Evolutionary conservation across 2,113 vertebrate genomes (phyloP).

Genomic region (Indicator maculatus): DNA sequence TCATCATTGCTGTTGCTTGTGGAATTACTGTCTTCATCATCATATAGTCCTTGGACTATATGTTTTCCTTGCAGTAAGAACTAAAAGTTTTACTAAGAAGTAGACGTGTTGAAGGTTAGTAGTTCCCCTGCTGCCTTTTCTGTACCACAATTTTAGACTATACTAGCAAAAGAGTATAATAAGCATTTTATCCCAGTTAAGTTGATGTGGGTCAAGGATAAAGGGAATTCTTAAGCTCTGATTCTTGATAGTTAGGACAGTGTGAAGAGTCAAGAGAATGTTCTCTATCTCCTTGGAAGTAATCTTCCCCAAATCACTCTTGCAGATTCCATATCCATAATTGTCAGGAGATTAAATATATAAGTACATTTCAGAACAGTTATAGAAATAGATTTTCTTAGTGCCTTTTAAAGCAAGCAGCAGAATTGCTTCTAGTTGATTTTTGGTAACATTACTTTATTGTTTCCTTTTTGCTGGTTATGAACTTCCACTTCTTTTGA

Average conservation of each 20-base stretch:
- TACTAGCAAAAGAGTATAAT: not conserved
- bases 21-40: not conserved
- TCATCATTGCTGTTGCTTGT: not conserved
- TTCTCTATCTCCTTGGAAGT: not conserved
- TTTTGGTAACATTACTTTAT: not conserved
- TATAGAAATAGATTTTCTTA: not conserved
- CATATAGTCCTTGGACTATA: not conserved
- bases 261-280: not conserved
- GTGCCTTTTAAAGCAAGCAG: not conserved
- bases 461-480: not conserved
- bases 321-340: not conserved
- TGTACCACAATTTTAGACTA: not conserved
- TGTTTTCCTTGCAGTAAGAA: not conserved
- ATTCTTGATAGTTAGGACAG: not conserved
- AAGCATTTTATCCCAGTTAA: not conserved
- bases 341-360: not conserved
- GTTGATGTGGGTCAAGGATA: not conserved
- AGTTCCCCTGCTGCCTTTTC: rapidly evolving
- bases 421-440: not conserved
- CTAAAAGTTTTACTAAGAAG: not conserved
- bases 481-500: not conserved
- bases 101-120: not conserved
- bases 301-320: not conserved
- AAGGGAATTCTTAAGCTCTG: not conserved
- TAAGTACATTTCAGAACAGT: not conserved